These are phyloP conservation scores for Parelbella ahira DNA, from an alignment of 2,888 invertebrate genomes.

Conservation along the genomic window DNA sequence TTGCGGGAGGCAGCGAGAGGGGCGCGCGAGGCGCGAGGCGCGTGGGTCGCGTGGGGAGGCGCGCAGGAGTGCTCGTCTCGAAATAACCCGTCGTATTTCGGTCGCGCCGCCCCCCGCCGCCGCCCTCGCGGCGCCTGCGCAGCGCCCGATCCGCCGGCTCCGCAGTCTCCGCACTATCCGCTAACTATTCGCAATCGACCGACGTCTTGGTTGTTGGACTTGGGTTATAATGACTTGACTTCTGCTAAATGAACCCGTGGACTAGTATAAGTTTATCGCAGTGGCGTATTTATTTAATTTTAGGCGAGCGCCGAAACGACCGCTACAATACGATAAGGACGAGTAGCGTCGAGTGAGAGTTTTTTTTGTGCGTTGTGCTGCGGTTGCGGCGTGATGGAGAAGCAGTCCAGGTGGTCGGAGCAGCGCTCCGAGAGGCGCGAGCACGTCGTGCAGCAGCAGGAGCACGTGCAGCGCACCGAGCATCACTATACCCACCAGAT, in stretches of 20 bases:
- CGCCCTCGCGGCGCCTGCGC: slow-evolving; percentile 47
- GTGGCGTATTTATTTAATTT: slow-evolving; percentile 67
- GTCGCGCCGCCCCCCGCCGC: slow-evolving; percentile 54
- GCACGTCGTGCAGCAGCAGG: slow-evolving; percentile 58
- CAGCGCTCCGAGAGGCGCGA: slow-evolving; percentile 60
- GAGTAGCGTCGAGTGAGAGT: slow-evolving; percentile 74
- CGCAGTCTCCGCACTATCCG: slow-evolving; percentile 92
- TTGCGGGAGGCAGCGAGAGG: slow-evolving; percentile 26
- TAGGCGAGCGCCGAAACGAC: slow-evolving; percentile 60
- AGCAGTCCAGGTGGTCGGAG: slow-evolving; percentile 82
- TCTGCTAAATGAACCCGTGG: slow-evolving; percentile 84
- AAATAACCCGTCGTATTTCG: slow-evolving; percentile 77
- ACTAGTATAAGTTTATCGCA: slow-evolving; percentile 74
- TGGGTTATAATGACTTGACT: slow-evolving; percentile 89
- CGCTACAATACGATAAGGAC: slow-evolving; percentile 58
- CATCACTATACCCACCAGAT: slow-evolving; percentile 89
- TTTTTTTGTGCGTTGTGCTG: slow-evolving; percentile 71
- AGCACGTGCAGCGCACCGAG: slow-evolving; percentile 81
- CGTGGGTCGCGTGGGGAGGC: slow-evolving; percentile 34
- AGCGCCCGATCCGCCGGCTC: slow-evolving; percentile 45
- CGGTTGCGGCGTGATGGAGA: slow-evolving; percentile 85
- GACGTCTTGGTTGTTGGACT: slow-evolving; percentile 92
- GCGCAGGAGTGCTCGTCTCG: slow-evolving; percentile 63
- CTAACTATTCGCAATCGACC: slow-evolving; percentile 96
- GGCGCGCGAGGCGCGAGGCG: too few species aligned